Evolutionary conservation across 1,140 invertebrate genomes (phyloP).

Genomic region (Drosophila nannoptera): DNA sequence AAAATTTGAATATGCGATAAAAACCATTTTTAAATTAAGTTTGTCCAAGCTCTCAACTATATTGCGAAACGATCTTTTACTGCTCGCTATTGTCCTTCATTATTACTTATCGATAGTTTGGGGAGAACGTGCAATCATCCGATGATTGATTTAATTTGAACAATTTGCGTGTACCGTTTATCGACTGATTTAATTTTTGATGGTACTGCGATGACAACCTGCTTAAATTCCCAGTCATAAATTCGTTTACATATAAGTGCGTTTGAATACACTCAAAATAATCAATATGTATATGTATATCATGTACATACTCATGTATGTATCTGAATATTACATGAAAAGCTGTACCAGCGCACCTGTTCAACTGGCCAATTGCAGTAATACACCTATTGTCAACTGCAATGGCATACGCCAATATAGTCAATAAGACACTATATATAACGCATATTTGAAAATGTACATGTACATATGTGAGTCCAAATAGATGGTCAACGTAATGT

Average conservation of each 20-base stretch:
- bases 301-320: too few relatives aligned
- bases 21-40: too few relatives aligned
- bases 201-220: conserved; percentile 38
- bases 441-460: background rate
- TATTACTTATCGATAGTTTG: conserved; percentile 1
- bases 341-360: conserved; percentile 21
- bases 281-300: conserved; percentile 32
- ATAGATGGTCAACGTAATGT: conserved; percentile 37
- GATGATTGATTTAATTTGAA: too few relatives aligned
- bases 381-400: conserved; percentile 46
- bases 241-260: conserved; percentile 9
- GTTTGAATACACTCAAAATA: too few relatives aligned
- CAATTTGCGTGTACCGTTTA: too few relatives aligned
- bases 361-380: conserved; percentile 44
- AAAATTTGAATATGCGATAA: background rate
- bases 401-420: conserved; percentile 28
- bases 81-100: background rate
- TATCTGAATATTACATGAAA: too few relatives aligned
- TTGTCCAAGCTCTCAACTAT: background rate
- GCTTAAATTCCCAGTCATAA: conserved; percentile 48
- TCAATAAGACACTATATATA: conserved; percentile 36
- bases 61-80: background rate
- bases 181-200: conserved; percentile 20
- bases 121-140: too few relatives aligned
- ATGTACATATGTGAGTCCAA: conserved; percentile 4